Evolutionary conservation across 2,888 invertebrate genomes (phyloP).

Genomic region (Ornithoptera priamus): DNA sequence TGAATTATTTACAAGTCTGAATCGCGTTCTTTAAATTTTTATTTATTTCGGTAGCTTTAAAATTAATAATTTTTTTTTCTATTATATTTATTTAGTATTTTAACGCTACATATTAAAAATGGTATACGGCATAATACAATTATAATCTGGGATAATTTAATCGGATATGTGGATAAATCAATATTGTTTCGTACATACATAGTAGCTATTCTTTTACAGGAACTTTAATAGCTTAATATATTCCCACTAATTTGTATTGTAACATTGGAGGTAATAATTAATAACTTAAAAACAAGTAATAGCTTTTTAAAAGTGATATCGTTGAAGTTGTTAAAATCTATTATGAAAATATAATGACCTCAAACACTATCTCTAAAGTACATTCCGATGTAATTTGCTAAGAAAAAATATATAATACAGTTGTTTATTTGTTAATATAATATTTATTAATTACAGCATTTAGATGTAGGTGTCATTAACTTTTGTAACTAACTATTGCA

Average conservation of each 20-base stretch:
- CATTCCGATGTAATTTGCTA: slow-evolving; percentile 39
- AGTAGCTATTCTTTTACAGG: slow-evolving; percentile 1
- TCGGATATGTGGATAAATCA: background rate
- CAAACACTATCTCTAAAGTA: slow-evolving; percentile 37
- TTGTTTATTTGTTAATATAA: slow-evolving; percentile 73
- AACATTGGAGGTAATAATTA: too few species aligned
- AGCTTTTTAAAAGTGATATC: background rate
- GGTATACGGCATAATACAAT: slow-evolving; percentile 27
- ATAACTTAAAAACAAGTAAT: background rate
- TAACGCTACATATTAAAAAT: slow-evolving; percentile 5
- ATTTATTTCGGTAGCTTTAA: slow-evolving; percentile 24
- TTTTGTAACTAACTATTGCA: slow-evolving; percentile 69
- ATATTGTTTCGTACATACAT: slow-evolving; percentile 3
- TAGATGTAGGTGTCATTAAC: slow-evolving; percentile 57
- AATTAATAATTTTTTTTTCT: slow-evolving; percentile 2
- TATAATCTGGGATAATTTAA: slow-evolving; percentile 5
- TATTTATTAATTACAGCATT: slow-evolving; percentile 72
- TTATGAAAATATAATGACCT: background rate
- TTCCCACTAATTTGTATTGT: too few species aligned
- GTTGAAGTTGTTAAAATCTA: background rate
- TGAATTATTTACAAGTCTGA: slow-evolving; percentile 21
- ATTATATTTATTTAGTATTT: slow-evolving; percentile 9
- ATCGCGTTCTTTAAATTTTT: slow-evolving; percentile 10
- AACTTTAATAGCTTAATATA: background rate
- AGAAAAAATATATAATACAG: slow-evolving; percentile 54